Evolutionary conservation across 2,888 invertebrate genomes (phyloP), one percentile per base, ranked within the genome.

Genomic region (Patella caerulea): DNA sequence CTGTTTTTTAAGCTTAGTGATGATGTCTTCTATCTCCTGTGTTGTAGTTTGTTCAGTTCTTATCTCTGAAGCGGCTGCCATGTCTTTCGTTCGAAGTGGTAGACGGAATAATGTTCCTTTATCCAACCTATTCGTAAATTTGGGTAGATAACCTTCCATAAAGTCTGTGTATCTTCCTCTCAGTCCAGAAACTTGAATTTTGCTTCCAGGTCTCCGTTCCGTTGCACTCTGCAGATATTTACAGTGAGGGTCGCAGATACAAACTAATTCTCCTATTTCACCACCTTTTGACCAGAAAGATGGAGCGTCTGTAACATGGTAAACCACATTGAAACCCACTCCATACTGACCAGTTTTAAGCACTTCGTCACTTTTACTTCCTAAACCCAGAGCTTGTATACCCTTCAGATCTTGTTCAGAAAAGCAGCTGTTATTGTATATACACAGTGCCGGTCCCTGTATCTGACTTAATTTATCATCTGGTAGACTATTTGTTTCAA

Each of bases 191-290:
- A 45, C 59, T 5, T 15, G 2, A 59, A 75, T 79, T 69, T 81
- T 75, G n/a, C 77, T 80, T 29, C 85, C 85, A 19, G 84, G 84
- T 59, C 73, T 76, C 69, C 75, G 73, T 19, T 24, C 56, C 0
- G 71, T 76, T n/a, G 82, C 80, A 2, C 81, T 83, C 4, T 87
- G 87, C 4, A 88, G 82, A 79, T 86, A 87, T 69, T 81, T 82
- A 54, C 85, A 86, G 73, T 88, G 83, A 2, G 90, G 90, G 79
- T 90, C 90, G 80, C 90, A 86, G 14, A 89, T 76, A 79, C 89
- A 89, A 14, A 90, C 74, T 12, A 83, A 85, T 79, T 89, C 86
- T 11, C 86, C 85, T 54, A 72, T 78, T 45, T 81, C 78, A 0
- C 73, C 65, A 11, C 86, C 86, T 75, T 80, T 81, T 9, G 86